Conservation (phyloP, 2,797 vertebrate species). For the Halcyon badia region DNA sequence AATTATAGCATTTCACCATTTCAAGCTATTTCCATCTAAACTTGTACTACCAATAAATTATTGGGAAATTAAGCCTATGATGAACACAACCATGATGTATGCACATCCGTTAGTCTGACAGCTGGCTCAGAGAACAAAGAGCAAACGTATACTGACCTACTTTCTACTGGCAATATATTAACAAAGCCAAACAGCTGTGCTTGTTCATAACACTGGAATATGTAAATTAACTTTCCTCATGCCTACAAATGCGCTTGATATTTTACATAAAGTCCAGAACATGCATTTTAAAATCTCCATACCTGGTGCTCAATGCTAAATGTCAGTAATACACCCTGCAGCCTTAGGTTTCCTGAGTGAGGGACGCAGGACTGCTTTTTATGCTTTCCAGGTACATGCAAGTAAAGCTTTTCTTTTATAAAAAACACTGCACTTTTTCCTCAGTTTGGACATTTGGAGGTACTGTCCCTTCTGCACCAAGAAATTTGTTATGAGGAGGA, state of each 20-base stretch:
- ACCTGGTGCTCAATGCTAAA: background rate
- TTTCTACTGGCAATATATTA: slow-evolving; percentile 33
- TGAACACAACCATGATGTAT: fast-evolving
- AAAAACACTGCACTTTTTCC: background rate
- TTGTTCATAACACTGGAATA: slow-evolving; percentile 11
- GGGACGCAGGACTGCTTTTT: background rate
- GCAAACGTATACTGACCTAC: slow-evolving; percentile 37
- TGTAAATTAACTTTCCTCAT: background rate
- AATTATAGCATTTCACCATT: background rate
- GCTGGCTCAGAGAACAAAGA: slow-evolving; percentile 1
- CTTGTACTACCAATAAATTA: background rate
- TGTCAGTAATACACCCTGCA: background rate
- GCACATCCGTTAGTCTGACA: background rate
- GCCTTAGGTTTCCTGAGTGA: background rate
- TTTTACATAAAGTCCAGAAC: background rate
- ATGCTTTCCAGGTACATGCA: background rate
- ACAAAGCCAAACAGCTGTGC: slow-evolving; percentile 15
- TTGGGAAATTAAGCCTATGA: background rate
- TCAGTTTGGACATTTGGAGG: background rate
- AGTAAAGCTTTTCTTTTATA: background rate
- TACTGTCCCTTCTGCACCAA: background rate
- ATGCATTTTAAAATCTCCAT: background rate
- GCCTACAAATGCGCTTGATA: background rate
- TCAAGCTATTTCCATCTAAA: background rate
- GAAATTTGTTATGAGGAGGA: background rate